Conservation (phyloP, 2,888 invertebrate genomes). For the Panopea generosa region DNA sequence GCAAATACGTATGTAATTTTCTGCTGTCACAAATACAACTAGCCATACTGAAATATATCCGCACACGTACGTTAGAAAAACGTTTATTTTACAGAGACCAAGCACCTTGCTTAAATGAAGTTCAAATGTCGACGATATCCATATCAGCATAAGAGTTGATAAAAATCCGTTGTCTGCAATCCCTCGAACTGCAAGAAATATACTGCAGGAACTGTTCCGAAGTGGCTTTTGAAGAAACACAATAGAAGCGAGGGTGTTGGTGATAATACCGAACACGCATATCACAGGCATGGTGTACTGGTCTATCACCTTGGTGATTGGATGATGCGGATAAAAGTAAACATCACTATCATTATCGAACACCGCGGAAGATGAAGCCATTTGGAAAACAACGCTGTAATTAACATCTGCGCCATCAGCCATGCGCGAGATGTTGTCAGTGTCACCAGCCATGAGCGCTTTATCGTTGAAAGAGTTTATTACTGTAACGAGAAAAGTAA, state of each 20-base stretch:
- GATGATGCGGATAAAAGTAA: too few species aligned
- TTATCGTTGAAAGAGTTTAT: too few species aligned
- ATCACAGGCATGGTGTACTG: slow-evolving; percentile 87
- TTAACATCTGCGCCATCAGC: too few species aligned
- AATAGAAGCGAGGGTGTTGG: slow-evolving; percentile 90
- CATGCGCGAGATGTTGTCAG: too few species aligned
- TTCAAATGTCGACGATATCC: slow-evolving; percentile 78
- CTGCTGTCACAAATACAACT: slow-evolving; percentile 93
- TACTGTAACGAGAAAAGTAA: too few species aligned
- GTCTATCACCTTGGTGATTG: slow-evolving; percentile 40
- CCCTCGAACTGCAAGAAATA: slow-evolving; percentile 92
- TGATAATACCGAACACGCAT: slow-evolving; percentile 90
- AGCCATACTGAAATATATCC: slow-evolving; percentile 92
- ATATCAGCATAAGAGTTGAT: slow-evolving; percentile 88
- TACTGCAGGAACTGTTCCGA: slow-evolving; percentile 90
- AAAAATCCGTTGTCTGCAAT: slow-evolving; percentile 92
- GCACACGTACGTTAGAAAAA: slow-evolving; percentile 88
- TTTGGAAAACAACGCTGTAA: too few species aligned
- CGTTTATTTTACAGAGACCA: slow-evolving; percentile 90
- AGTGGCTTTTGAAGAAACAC: slow-evolving; percentile 91
- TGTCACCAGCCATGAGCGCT: too few species aligned
- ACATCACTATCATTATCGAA: too few species aligned
- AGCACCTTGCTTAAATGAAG: slow-evolving; percentile 75
- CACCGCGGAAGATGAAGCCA: too few species aligned
- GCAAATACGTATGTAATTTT: slow-evolving; percentile 92